Evolutionary conservation across 2,113 vertebrate genomes (phyloP).

Genomic region (Tachysurus vachellii): DNA sequence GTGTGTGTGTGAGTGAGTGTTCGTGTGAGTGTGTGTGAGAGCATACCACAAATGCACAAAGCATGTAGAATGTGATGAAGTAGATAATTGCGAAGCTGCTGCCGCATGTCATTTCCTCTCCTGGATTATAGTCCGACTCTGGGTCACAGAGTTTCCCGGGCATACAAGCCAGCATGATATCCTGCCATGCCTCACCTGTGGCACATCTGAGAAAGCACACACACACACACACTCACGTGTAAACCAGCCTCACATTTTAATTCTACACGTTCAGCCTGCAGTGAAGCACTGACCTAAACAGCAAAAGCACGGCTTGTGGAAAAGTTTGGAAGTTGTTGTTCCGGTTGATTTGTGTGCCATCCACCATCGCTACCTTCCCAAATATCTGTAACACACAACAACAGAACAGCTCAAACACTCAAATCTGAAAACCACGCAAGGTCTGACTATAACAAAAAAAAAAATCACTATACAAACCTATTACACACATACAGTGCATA

Average conservation of each 20-base stretch:
- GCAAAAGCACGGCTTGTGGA: slow-evolving; percentile 91
- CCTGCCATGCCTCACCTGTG: slow-evolving; percentile 97
- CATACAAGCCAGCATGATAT: slow-evolving; percentile 97
- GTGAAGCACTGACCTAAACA: slow-evolving; percentile 83
- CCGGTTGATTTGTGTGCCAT: slow-evolving; percentile 94
- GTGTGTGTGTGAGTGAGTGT: not conserved
- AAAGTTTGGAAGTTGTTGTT: slow-evolving; percentile 99
- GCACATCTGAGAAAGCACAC: slow-evolving; percentile 80
- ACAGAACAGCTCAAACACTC: not conserved
- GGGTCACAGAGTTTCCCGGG: slow-evolving; percentile 93
- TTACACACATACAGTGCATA: not conserved
- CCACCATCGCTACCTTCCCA: slow-evolving; percentile 97
- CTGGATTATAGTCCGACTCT: slow-evolving; percentile 87
- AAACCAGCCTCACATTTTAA: no score
- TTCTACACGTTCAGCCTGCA: not conserved
- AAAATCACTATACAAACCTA: not conserved
- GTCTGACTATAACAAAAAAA: not conserved
- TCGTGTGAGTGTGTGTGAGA: not conserved
- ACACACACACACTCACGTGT: not conserved
- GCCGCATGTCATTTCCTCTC: slow-evolving; percentile 92
- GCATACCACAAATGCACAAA: slow-evolving; percentile 95
- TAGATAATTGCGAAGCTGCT: slow-evolving; percentile 97
- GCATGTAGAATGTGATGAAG: slow-evolving; percentile 99
- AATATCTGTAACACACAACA: slow-evolving; percentile 79
- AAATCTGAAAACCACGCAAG: not conserved